Conservation (phyloP, 1,140 invertebrate genomes). For the Pseudomyrmex pallidus region DNA sequence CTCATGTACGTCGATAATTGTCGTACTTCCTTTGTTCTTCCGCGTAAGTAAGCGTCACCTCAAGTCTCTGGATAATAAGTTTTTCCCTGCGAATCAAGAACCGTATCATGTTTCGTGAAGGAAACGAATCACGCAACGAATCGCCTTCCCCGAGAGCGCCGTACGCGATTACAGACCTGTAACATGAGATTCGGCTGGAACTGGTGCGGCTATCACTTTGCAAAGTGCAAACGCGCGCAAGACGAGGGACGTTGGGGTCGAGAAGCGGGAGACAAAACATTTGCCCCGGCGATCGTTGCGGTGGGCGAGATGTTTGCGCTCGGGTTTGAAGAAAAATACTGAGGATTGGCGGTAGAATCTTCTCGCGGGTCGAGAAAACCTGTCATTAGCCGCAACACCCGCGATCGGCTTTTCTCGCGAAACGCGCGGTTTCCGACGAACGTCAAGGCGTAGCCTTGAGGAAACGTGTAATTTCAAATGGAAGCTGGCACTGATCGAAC, state of each 20-base stretch:
- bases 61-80: not conserved
- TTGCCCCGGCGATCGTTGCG: slow-evolving; percentile 2
- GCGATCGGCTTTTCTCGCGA: slow-evolving; percentile 25
- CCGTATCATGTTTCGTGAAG: slow-evolving; percentile 37
- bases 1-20: too few relatives aligned
- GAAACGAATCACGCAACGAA: not conserved
- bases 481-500: not conserved
- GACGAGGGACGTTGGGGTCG: not conserved
- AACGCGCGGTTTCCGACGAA: slow-evolving; percentile 7
- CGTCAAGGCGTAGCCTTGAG: slow-evolving; percentile 7
- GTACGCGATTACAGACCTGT: slow-evolving; percentile 36
- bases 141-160: not conserved
- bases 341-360: not conserved
- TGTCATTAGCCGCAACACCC: slow-evolving; percentile 8
- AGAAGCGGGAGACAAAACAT: slow-evolving; percentile 40
- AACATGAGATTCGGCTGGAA: slow-evolving; percentile 34
- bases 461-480: slow-evolving; percentile 45
- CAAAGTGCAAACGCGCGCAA: not conserved
- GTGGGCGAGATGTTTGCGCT: slow-evolving; percentile 16
- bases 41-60: not conserved
- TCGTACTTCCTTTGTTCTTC: not conserved
- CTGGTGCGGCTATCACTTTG: slow-evolving; percentile 46
- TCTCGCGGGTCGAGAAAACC: not conserved
- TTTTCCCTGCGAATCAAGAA: slow-evolving; percentile 33
- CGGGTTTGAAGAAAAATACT: slow-evolving; percentile 15